Evolutionary conservation across 2,888 invertebrate species (phyloP).

Genomic region (Synanthedon vespiformis): DNA sequence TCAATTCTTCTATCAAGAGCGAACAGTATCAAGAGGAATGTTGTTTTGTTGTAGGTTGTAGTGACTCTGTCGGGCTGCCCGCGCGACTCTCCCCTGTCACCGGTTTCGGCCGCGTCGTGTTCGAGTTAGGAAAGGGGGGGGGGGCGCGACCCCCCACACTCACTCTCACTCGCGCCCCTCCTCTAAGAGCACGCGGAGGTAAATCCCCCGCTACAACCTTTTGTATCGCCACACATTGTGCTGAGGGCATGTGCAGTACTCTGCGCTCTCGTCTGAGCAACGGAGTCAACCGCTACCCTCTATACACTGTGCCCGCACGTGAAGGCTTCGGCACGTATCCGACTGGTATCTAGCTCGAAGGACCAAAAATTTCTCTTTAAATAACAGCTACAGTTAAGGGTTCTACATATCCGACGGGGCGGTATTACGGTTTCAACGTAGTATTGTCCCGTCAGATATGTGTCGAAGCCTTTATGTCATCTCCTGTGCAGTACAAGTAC

Average conservation of each 20-base stretch:
- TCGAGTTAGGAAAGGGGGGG: slow-evolving; percentile 85
- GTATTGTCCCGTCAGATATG: background rate
- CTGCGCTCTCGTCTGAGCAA: too few relatives aligned
- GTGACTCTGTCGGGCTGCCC: slow-evolving; percentile 93
- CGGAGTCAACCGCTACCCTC: too few relatives aligned
- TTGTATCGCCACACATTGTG: slow-evolving; percentile 40
- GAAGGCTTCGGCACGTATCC: too few relatives aligned
- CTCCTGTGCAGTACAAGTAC: slow-evolving; percentile 3
- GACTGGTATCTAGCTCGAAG: slow-evolving; percentile 3
- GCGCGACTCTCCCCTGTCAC: slow-evolving; percentile 87
- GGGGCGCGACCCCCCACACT: slow-evolving; percentile 69
- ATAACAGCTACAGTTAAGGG: too few relatives aligned
- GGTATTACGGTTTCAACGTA: too few relatives aligned
- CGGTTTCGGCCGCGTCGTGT: slow-evolving; percentile 90
- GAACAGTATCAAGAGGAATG: background rate
- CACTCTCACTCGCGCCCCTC: slow-evolving; percentile 67
- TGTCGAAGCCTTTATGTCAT: too few relatives aligned
- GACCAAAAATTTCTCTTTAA: slow-evolving; percentile 2
- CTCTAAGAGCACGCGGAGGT: slow-evolving; percentile 68
- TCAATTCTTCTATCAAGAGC: too few relatives aligned
- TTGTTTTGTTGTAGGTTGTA: slow-evolving; percentile 59
- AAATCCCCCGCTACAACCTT: slow-evolving; percentile 42
- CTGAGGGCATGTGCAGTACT: background rate
- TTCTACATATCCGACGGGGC: too few relatives aligned
- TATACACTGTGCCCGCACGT: too few relatives aligned